A percentile compares a stretch with the other conserved stretches of the same genome.
phyloP scores from a whole-genome alignment of 2,888 invertebrate genomes.

The Mechanitis mazaeus region DNA sequence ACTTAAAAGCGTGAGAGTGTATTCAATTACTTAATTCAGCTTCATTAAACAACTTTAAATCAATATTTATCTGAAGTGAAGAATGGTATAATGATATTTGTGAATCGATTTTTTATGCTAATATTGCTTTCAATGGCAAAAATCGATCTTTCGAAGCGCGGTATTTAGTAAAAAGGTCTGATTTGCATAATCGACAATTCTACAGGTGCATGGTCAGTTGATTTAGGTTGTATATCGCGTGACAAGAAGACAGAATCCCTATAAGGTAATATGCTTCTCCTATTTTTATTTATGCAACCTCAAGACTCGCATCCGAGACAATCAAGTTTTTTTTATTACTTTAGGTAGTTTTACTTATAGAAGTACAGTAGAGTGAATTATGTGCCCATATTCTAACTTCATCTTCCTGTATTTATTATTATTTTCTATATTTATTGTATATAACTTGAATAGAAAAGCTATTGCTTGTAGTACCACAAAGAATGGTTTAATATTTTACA shows the following conservation, averaged over 20 bases:
- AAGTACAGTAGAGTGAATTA: too few relatives aligned
- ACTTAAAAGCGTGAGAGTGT: background rate
- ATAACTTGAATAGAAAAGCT: too few relatives aligned
- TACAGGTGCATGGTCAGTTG: conserved; percentile 71
- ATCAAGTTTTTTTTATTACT: background rate
- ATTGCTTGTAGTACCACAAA: background rate
- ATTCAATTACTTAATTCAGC: background rate
- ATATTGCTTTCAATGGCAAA: conserved; percentile 27
- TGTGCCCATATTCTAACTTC: too few relatives aligned
- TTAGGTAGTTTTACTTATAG: background rate
- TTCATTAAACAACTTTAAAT: conserved; percentile 4
- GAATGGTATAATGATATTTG: conserved; percentile 13
- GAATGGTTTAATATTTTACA: background rate
- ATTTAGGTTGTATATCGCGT: conserved; percentile 62
- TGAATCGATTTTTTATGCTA: conserved; percentile 25
- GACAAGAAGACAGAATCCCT: conserved; percentile 60
- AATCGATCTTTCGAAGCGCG: conserved; percentile 30
- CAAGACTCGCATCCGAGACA: conserved; percentile 28
- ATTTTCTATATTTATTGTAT: too few relatives aligned
- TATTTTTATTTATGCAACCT: conserved; percentile 60
- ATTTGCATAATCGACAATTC: conserved; percentile 75
- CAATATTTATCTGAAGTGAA: conserved; percentile 13
- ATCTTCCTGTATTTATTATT: too few relatives aligned
- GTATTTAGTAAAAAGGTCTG: conserved; percentile 46
- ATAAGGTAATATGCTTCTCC: conserved; percentile 61